Percentiles rank a stretch among this genome's conserved stretches.
phyloP scores from a whole-genome alignment of 1,140 invertebrate species.

The Sinonovacula constricta region DNA sequence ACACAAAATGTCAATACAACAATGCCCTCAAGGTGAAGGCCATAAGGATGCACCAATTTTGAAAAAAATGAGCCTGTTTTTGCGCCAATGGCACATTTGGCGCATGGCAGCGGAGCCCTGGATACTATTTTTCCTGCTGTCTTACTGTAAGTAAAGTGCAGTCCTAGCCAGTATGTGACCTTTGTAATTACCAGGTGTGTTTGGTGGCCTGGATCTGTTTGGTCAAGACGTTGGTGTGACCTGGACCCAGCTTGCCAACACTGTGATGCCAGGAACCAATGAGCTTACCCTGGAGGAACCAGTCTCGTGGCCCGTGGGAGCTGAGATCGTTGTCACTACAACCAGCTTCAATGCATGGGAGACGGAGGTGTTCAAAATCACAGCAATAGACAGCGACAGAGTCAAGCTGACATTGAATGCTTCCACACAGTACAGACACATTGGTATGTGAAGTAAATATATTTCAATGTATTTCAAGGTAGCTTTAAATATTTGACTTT shows the following conservation, averaged over 20 bases:
- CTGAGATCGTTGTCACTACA: conserved; percentile 63
- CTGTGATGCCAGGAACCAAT: conserved; percentile 53
- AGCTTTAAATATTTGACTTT: too few species aligned
- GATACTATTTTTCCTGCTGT: too few species aligned
- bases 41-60: too few species aligned
- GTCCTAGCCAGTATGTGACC: too few species aligned
- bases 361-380: conserved; percentile 61
- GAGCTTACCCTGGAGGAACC: conserved; percentile 46
- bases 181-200: conserved; percentile 53
- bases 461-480: too few species aligned
- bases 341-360: conserved; percentile 59
- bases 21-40: too few species aligned
- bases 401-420: conserved; percentile 58
- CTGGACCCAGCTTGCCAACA: conserved; percentile 62
- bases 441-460: too few species aligned
- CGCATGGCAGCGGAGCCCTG: too few species aligned
- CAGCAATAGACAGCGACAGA: conserved; percentile 45
- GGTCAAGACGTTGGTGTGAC: conserved; percentile 49
- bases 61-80: too few species aligned
- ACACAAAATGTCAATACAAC: too few species aligned
- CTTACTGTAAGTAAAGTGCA: too few species aligned
- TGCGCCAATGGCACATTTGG: too few species aligned
- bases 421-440: conserved; percentile 55
- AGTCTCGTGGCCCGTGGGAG: conserved; percentile 61
- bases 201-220: conserved; percentile 65